Base-by-base conservation (phyloP, 2,888 invertebrate genomes). In the Philopedon plagiatum region DNA sequence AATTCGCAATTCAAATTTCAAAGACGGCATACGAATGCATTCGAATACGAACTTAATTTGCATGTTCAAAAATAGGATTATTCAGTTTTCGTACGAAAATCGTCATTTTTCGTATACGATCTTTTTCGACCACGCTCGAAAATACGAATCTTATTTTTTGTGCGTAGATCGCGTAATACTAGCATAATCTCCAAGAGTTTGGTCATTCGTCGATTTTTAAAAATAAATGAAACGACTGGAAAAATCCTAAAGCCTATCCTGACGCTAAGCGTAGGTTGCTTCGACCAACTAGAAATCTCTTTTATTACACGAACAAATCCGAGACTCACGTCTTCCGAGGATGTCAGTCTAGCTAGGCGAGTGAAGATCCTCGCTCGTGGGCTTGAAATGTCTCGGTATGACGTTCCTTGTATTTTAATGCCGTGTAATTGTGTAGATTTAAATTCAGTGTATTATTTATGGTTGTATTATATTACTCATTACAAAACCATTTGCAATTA, bases 361-460 rank as follows among this genome's bases (percentile, higher is more conserved):
- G 44, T 34, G 44, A 60, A 60, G 60, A 46, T 46, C 26, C 46
- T 18, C 46, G 64, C 63, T 64, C 34, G 70, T 70, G 64, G 70
- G 70, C 63, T 57, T 39, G 39, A 64, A 57, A 63, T 19, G 51
- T 56, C 56, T 39, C 34, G 18, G 32, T 2, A 41, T 62, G 62
- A 62, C 62, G 49, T 56, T 46, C 56, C 58, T 49, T 60, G 63
- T 56, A 62, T 69, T 41, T 63, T 69, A 63, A 44, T 54, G 62
- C 46, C 49, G 46, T 62, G 64, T 70, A 70, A 70, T 70, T 70
- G 64, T 70, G 7, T 56, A 29, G 37, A 65, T 65, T 65, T 65
- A 56, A 41, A 65, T 65, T 65, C 57, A 11, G 15, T 49, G 32
- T 46, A 62, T 62, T 62, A 62, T 62, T 62, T 62, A 62, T 62